A percentile compares a stretch with the other conserved stretches of the same genome.
These are phyloP conservation scores for Spatula versicolor DNA, from an alignment of 2,797 vertebrate genomes.

Conservation along the genomic window DNA sequence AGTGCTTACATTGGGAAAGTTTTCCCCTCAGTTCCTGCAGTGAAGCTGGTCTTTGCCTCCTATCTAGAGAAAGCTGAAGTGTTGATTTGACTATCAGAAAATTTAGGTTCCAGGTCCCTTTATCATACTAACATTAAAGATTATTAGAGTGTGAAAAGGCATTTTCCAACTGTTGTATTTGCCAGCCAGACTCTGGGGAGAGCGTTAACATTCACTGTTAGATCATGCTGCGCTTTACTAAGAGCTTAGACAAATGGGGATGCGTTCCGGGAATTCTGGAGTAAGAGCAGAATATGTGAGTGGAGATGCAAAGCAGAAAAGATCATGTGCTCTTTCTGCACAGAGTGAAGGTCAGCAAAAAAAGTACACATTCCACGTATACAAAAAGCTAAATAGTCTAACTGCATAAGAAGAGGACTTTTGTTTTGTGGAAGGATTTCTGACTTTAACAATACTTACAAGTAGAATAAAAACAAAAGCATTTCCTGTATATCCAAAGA, in stretches of 20 bases:
- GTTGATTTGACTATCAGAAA: slow-evolving; percentile 39
- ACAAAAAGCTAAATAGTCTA: background rate
- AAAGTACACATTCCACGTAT: background rate
- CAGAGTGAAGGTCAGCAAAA: slow-evolving; percentile 5
- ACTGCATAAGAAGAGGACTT: background rate
- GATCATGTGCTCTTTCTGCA: background rate
- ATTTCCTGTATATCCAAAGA: background rate
- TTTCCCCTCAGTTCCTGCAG: background rate
- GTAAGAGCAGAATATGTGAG: background rate
- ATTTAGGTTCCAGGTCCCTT: background rate
- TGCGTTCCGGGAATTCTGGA: background rate
- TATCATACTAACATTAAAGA: slow-evolving; percentile 24
- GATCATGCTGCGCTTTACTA: slow-evolving; percentile 4
- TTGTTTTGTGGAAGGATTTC: background rate
- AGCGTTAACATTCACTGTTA: background rate
- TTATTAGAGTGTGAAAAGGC: background rate
- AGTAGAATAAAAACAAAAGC: background rate
- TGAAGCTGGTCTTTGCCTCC: background rate
- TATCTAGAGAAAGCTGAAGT: background rate
- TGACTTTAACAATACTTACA: background rate
- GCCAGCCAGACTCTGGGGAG: background rate
- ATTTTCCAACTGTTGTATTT: slow-evolving; percentile 10
- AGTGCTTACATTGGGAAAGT: background rate
- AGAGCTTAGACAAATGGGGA: slow-evolving; percentile 9
- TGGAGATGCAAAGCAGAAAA: slow-evolving; percentile 19